phyloP scores from a whole-genome alignment of 2,888 invertebrate species.

The Sepioteuthis lessoniana region DNA sequence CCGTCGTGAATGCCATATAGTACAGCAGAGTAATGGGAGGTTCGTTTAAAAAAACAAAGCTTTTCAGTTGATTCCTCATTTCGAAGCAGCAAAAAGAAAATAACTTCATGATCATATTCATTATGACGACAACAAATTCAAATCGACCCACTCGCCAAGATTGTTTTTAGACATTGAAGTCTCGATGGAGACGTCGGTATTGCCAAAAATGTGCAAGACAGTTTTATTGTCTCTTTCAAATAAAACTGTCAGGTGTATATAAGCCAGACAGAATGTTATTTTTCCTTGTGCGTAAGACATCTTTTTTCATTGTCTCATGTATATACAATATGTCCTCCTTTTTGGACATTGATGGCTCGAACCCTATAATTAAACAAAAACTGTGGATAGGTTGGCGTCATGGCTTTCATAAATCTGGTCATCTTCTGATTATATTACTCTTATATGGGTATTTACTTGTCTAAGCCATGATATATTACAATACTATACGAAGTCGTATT shows the following conservation, averaged over 20 bases:
- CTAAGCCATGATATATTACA: background rate
- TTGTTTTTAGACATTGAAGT: background rate
- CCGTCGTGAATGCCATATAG: no score
- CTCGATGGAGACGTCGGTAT: background rate
- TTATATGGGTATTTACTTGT: background rate
- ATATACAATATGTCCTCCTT: background rate
- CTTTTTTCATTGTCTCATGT: background rate
- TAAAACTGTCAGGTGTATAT: conserved; percentile 11
- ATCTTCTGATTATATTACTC: background rate
- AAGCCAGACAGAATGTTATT: background rate
- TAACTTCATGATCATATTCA: background rate
- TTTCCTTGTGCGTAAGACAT: background rate
- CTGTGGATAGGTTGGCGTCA: background rate
- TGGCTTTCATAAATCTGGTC: background rate
- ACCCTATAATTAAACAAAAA: background rate
- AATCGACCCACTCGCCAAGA: background rate
- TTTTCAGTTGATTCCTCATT: background rate
- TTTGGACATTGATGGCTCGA: background rate
- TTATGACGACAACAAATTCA: background rate
- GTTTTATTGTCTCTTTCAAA: background rate
- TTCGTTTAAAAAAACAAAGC: background rate
- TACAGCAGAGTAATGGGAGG: background rate
- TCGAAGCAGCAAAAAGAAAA: background rate
- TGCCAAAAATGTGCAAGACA: background rate
- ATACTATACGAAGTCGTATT: background rate